Evolutionary conservation across 2,797 vertebrate species (phyloP).

Genomic region (Cossypha caffra): DNA sequence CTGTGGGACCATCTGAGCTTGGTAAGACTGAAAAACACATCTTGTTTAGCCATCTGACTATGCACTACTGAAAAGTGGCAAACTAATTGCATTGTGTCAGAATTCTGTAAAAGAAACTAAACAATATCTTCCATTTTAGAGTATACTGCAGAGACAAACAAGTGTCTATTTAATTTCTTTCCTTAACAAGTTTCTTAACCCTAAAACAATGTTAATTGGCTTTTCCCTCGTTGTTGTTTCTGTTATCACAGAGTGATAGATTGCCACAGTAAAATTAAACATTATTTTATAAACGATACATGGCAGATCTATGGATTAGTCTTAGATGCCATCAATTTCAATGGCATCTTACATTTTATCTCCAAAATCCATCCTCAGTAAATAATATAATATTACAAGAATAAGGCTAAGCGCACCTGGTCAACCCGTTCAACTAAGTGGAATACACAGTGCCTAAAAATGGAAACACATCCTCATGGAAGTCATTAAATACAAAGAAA

Average conservation of each 20-base stretch:
- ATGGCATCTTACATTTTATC: background rate
- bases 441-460: background rate
- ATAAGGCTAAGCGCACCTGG: background rate
- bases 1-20: background rate
- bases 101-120: background rate
- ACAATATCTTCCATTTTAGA: background rate
- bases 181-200: background rate
- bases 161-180: background rate
- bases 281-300: background rate
- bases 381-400: background rate
- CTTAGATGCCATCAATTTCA: background rate
- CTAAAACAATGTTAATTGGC: background rate
- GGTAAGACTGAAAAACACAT: background rate
- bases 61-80: background rate
- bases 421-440: background rate
- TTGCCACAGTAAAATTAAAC: background rate
- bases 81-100: background rate
- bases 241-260: background rate
- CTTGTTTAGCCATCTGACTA: background rate
- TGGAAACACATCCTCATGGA: background rate
- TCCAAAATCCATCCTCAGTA: constrained; percentile 3
- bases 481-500: background rate
- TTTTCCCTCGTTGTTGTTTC: background rate
- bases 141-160: background rate
- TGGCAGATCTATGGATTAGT: background rate